Conservation (phyloP, 2,888 invertebrate species). For the Myopa tessellatipennis region DNA sequence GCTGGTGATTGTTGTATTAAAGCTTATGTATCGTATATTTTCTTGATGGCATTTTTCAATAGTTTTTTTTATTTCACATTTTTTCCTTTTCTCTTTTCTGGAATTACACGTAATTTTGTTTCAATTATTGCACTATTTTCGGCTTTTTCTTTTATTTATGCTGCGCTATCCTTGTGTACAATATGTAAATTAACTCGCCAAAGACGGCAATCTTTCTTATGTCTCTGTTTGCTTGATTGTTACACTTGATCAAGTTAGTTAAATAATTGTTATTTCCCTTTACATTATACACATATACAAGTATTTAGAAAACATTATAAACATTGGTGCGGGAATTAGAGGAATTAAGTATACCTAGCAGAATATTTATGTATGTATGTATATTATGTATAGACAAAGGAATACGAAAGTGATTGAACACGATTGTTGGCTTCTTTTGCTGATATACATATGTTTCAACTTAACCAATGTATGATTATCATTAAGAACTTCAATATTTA, state of each 20-base stretch:
- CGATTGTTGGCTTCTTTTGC: constrained; percentile 17
- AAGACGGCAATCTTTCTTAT: not conserved
- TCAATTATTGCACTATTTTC: not conserved
- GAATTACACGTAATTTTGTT: too few relatives aligned
- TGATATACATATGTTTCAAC: not conserved
- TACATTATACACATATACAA: not conserved
- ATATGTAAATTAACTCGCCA: constrained; percentile 10
- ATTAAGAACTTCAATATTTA: constrained; percentile 5
- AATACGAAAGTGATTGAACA: not conserved
- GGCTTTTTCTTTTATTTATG: not conserved
- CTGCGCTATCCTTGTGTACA: constrained; percentile 12
- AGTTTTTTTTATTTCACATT: not conserved
- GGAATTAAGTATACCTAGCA: constrained; percentile 21
- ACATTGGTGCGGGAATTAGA: constrained; percentile 34
- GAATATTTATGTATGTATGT: constrained; percentile 23
- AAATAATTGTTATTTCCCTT: not conserved
- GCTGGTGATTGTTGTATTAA: constrained; percentile 4
- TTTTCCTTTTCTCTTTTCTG: too few relatives aligned
- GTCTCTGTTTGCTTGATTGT: not conserved
- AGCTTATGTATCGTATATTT: not conserved
- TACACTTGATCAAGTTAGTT: constrained; percentile 7
- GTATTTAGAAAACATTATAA: constrained; percentile 22
- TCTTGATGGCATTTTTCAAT: not conserved
- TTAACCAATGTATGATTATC: not conserved
- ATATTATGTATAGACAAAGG: constrained; percentile 12